phyloP scores from a whole-genome alignment of 64 coral and sea anemone species.

The Actinia equina region DNA sequence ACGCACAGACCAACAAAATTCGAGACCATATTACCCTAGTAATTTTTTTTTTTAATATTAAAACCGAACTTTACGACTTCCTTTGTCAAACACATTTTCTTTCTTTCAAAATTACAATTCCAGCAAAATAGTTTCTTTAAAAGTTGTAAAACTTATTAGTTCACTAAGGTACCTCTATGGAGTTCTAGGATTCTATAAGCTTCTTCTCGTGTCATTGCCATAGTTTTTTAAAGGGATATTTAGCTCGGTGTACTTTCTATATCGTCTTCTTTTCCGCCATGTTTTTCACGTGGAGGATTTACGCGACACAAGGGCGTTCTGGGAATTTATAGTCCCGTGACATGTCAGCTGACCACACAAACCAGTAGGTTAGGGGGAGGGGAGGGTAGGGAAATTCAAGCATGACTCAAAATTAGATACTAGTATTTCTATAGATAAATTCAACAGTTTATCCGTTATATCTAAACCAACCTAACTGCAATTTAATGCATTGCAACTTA shows the following conservation, averaged over 20 bases:
- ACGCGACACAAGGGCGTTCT: conserved; percentile 68
- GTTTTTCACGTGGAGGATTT: conserved; percentile 90
- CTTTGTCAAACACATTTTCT: background rate
- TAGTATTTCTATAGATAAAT: too few species aligned
- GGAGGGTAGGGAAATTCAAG: background rate
- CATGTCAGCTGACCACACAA: background rate
- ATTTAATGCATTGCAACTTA: too few species aligned
- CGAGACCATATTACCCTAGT: background rate
- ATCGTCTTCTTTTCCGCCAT: conserved; percentile 56
- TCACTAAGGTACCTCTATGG: conserved; percentile 47
- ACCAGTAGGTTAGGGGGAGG: background rate
- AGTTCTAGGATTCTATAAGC: conserved; percentile 78
- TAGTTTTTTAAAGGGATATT: conserved; percentile 26
- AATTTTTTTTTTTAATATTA: too few species aligned
- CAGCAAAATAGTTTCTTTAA: background rate
- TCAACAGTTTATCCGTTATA: too few species aligned
- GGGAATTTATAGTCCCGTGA: conserved; percentile 63
- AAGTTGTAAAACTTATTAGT: background rate
- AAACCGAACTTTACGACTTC: background rate
- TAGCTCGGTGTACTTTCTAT: conserved; percentile 16
- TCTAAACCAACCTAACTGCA: too few species aligned
- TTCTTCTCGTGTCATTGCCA: conserved; percentile 83
- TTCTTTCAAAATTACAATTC: background rate
- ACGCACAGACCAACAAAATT: background rate
- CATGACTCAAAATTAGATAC: too few species aligned